phyloP scores from a whole-genome alignment of 1,140 invertebrate genomes.

The Megalonaias nervosa region DNA sequence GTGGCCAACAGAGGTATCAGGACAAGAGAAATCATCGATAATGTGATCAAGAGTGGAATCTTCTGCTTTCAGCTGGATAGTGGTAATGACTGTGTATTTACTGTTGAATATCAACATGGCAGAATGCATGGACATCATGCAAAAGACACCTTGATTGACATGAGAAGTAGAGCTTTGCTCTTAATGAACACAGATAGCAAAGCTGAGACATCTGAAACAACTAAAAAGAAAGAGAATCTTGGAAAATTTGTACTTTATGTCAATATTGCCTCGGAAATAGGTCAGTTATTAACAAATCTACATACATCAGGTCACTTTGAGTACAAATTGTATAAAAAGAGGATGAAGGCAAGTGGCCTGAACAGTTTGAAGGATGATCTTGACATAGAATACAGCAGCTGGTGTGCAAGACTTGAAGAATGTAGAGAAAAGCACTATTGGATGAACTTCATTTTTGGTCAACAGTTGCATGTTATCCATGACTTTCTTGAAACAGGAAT shows the following conservation, averaged over 20 bases:
- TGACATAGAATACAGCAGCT: slow-evolving; percentile 2
- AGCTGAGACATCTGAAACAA: slow-evolving; percentile 2
- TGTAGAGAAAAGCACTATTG: slow-evolving; percentile 23
- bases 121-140: background rate
- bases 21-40: slow-evolving; percentile 38
- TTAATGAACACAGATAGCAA: slow-evolving; percentile 41
- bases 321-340: slow-evolving; percentile 16
- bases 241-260: slow-evolving; percentile 23
- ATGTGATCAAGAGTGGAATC: slow-evolving; percentile 10
- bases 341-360: slow-evolving; percentile 6
- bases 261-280: slow-evolving; percentile 21
- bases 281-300: slow-evolving; percentile 9
- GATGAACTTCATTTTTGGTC: slow-evolving; percentile 31
- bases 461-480: slow-evolving; percentile 13
- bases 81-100: background rate
- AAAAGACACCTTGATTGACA: slow-evolving; percentile 15
- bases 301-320: slow-evolving; percentile 23
- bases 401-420: slow-evolving; percentile 1
- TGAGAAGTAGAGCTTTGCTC: slow-evolving; percentile 39
- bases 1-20: slow-evolving; percentile 39
- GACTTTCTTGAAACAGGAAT: slow-evolving; percentile 19
- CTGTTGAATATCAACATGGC: slow-evolving; percentile 23
- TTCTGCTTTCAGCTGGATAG: slow-evolving; percentile 12
- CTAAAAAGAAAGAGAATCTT: slow-evolving; percentile 17
- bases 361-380: background rate